A percentile compares a stretch with the other conserved stretches of the same genome.
Evolutionary conservation across 2,113 vertebrate genomes (phyloP).

Genomic region (Apodemus speciosus): DNA sequence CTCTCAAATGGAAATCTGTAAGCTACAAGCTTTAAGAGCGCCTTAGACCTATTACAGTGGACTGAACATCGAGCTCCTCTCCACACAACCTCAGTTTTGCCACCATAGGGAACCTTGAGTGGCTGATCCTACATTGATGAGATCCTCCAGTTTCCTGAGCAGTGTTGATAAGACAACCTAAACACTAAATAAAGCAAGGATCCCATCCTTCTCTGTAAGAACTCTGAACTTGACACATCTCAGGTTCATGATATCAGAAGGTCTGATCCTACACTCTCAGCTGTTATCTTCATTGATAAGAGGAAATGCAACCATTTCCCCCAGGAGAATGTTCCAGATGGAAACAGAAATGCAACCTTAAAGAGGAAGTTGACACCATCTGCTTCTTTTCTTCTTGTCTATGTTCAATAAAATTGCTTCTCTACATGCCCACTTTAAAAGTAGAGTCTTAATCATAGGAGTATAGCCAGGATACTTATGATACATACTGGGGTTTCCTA

Average conservation of each 20-base stretch:
- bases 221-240: not conserved
- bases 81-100: not conserved
- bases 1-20: constrained; percentile 38
- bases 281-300: not conserved
- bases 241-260: not conserved
- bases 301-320: not conserved
- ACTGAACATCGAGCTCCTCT: not conserved
- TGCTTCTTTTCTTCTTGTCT: not conserved
- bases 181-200: not conserved
- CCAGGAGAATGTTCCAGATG: not conserved
- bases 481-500: not conserved
- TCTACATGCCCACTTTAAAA: not conserved
- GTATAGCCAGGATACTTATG: not conserved
- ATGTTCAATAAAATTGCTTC: not conserved
- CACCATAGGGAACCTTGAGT: not conserved
- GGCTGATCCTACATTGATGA: not conserved
- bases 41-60: not conserved
- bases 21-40: not conserved
- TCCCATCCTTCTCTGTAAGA: not conserved
- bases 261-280: not conserved
- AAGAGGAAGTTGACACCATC: not conserved
- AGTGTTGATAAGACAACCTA: not conserved
- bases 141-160: not conserved
- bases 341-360: not conserved
- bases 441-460: not conserved